phyloP scores from a whole-genome alignment of 1,140 invertebrate genomes.

The Maniola jurtina region DNA sequence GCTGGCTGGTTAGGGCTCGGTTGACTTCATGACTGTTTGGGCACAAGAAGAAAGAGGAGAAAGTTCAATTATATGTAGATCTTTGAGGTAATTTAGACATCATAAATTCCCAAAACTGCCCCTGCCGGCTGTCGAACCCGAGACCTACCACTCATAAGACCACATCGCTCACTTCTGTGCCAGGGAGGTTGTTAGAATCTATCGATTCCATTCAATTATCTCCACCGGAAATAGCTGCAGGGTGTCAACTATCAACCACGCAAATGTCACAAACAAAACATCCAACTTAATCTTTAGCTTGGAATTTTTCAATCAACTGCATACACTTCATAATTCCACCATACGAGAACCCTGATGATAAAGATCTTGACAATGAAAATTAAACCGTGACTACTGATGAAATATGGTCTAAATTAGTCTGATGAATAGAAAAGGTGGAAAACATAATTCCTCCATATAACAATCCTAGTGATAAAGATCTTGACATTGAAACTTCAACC shows the following conservation, averaged over 20 bases:
- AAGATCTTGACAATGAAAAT: conserved; percentile 41
- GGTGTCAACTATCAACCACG: conserved; percentile 48
- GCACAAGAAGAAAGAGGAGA: background rate
- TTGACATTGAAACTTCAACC: conserved; percentile 25
- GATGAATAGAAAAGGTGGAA: conserved; percentile 25
- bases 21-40: background rate
- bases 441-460: conserved; percentile 44
- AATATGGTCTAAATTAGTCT: conserved; percentile 24
- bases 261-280: conserved; percentile 53
- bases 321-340: conserved; percentile 63
- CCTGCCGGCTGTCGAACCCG: too few relatives aligned
- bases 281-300: conserved; percentile 49
- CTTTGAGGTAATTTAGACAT: background rate
- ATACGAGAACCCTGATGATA: conserved; percentile 53
- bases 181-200: too few relatives aligned
- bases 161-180: too few relatives aligned
- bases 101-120: too few relatives aligned
- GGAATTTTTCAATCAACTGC: conserved; percentile 70
- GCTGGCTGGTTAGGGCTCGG: background rate
- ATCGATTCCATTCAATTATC: conserved; percentile 23
- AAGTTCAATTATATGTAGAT: background rate
- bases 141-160: background rate
- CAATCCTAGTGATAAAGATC: conserved; percentile 54
- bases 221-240: conserved; percentile 40
- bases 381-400: conserved; percentile 8